phyloP scores from a whole-genome alignment of 30 jellyfish, hydroid and myxozoan genomes.

The Hydra vulgaris region DNA sequence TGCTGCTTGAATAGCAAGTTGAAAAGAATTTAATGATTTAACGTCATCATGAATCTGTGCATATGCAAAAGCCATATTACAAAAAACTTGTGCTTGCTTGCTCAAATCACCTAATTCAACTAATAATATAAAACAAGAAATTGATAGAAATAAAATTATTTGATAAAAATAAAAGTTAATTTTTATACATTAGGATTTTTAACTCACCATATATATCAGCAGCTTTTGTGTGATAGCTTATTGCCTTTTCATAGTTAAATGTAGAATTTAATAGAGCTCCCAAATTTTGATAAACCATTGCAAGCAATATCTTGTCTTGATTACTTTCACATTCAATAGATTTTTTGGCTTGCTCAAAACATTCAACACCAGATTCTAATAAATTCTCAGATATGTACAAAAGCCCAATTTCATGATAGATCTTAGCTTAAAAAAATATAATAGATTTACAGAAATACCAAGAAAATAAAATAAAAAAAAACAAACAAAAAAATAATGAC shows the following conservation, averaged over 20 bases:
- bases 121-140: slow-evolving; percentile 2
- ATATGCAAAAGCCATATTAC: slow-evolving; percentile 63
- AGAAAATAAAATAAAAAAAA: too few relatives aligned
- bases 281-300: slow-evolving; percentile 48
- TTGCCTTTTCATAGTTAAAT: slow-evolving; percentile 47
- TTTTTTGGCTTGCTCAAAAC: slow-evolving; percentile 74
- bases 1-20: slow-evolving; percentile 60
- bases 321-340: slow-evolving; percentile 21
- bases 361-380: slow-evolving; percentile 77
- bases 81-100: slow-evolving; percentile 48
- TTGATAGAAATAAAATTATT: not conserved
- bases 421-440: slow-evolving; percentile 42
- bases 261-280: slow-evolving; percentile 65
- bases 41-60: slow-evolving; percentile 43
- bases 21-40: slow-evolving; percentile 40
- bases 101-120: slow-evolving; percentile 58
- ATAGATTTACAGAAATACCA: not conserved
- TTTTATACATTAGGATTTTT: too few relatives aligned
- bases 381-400: slow-evolving; percentile 68
- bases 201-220: slow-evolving; percentile 51
- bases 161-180: not conserved
- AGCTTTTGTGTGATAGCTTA: slow-evolving; percentile 47
- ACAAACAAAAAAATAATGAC: too few relatives aligned
- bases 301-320: slow-evolving; percentile 46
- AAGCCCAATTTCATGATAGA: slow-evolving; percentile 77